Base-by-base conservation (phyloP, 53 echinoderm and acorn worm species). In the Mesocentrotus franciscanus region DNA sequence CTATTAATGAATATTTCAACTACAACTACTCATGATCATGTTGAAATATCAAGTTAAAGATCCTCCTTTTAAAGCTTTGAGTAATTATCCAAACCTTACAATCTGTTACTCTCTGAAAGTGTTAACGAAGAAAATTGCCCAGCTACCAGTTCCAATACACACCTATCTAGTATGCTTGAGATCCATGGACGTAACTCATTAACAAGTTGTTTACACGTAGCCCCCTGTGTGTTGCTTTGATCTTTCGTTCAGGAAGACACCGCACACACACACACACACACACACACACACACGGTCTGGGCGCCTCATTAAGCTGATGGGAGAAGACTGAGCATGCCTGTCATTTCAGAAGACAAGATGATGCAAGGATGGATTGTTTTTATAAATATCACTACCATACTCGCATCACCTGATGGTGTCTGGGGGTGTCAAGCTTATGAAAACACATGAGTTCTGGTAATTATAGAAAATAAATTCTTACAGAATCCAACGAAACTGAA, bases 261-360 rank as follows among this genome's bases (percentile, higher is more conserved):
- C 42, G 18, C 33, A 18, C 81, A 36, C 39, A 0, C 6, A 36
- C 39, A 8, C n/a, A n/a, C 33, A 18, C 81, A 36, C 39, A 0
- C 6, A 36, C 39, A 8, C 33, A 18, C 81, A 36, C 39, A 0
- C 6, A 36, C 39, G 0, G 81, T 42, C 81, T 81, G 81, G 81
- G 42, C 12, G 22, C 29, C 20, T 81, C 81, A 81, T 81, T 81
- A 81, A 39, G 81, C 33, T 42, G 81, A 81, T 81, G 18, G 42
- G 29, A 11, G 81, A 42, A 81, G 81, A 81, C 20, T 8, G 81
- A 81, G 81, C 81, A 81, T 57, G 59, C 93, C 60, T 93, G 79
- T 81, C 85, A 95, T 95, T 55, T 89, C 60, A 35, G 60, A 33
- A 62, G 90, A 35, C 60, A 90, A 24, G 62, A 61, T 61, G 90